phyloP scores from a whole-genome alignment of 2,797 vertebrate genomes.

The Poeciliopsis presidionis region DNA sequence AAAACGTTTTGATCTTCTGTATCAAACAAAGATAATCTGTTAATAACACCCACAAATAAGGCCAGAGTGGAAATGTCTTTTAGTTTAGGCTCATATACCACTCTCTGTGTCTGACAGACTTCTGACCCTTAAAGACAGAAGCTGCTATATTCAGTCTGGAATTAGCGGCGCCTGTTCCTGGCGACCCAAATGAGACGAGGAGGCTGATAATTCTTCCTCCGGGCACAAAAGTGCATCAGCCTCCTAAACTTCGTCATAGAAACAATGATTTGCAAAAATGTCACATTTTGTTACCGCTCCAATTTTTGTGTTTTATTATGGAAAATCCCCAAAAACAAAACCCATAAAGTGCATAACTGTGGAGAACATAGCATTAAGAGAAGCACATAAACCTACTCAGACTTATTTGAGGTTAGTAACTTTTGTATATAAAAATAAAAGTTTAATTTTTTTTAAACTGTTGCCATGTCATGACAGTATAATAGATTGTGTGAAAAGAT shows the following conservation, averaged over 20 bases:
- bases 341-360: neutral
- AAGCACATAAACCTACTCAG: neutral
- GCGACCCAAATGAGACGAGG: slow-evolving; percentile 40
- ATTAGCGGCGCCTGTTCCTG: slow-evolving; percentile 52
- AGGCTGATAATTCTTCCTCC: slow-evolving; percentile 1
- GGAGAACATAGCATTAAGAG: neutral
- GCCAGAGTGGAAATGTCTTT: neutral
- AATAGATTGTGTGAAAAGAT: too few relatives aligned
- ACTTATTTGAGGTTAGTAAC: neutral
- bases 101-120: slow-evolving; percentile 9
- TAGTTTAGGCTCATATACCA: neutral
- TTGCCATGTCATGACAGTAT: too few relatives aligned
- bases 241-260: neutral
- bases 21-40: neutral
- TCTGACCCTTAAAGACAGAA: slow-evolving; percentile 11
- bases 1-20: neutral
- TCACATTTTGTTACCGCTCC: neutral
- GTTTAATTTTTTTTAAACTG: too few relatives aligned
- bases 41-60: neutral
- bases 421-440: too few relatives aligned
- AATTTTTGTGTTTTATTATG: neutral
- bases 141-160: slow-evolving; percentile 30
- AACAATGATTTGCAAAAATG: neutral
- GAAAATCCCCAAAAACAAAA: too few relatives aligned
- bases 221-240: neutral